A percentile compares a stretch with the other conserved stretches of the same genome.
phyloP scores from a whole-genome alignment of 2,113 vertebrate genomes.

The Typhlomys cinereus region DNA sequence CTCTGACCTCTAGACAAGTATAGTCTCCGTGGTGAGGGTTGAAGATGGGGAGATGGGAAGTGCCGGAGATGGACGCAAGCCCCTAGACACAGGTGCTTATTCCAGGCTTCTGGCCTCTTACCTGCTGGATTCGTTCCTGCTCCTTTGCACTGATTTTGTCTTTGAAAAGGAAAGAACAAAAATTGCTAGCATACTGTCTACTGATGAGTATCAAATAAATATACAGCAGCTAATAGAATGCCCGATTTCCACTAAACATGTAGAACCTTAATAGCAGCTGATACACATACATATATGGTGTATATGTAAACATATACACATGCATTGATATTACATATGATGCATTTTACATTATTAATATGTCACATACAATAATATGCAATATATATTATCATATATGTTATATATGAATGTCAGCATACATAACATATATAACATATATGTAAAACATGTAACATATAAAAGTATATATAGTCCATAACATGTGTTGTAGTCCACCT shows the following conservation, averaged over 20 bases:
- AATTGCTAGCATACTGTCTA: neutral
- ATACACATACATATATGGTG: neutral
- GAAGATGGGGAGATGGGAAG: neutral
- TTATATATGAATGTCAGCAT: too few relatives aligned
- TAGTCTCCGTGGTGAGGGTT: neutral
- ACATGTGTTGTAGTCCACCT: too few relatives aligned
- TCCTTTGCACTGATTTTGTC: neutral
- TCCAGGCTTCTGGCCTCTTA: neutral
- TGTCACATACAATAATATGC: too few relatives aligned
- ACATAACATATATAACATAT: too few relatives aligned
- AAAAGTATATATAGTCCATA: too few relatives aligned
- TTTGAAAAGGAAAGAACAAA: neutral
- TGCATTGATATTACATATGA: too few relatives aligned
- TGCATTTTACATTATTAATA: too few relatives aligned
- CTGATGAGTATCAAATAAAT: slow-evolving; percentile 14
- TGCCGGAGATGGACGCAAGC: neutral
- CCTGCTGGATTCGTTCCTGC: neutral
- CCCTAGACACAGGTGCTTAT: neutral
- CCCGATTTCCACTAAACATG: neutral
- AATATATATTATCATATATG: too few relatives aligned
- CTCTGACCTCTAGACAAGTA: neutral
- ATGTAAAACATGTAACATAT: too few relatives aligned
- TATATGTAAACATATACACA: too few relatives aligned
- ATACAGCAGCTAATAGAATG: neutral
- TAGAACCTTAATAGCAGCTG: neutral